Conservation (phyloP, 2,888 invertebrate genomes). For the Athrips mouffetella region DNA sequence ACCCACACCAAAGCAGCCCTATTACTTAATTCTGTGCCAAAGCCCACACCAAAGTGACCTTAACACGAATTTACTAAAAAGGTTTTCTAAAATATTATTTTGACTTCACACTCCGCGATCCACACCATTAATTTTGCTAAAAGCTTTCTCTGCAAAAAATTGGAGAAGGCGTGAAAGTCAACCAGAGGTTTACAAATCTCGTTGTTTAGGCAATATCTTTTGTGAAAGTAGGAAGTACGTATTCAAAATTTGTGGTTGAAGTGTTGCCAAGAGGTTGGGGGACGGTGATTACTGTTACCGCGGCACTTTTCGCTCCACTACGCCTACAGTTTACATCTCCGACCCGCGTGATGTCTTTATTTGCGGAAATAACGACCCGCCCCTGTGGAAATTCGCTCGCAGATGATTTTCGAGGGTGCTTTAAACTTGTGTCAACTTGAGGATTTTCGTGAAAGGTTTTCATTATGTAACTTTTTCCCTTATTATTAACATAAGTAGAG, state of each 20-base stretch:
- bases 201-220: neutral
- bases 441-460: neutral
- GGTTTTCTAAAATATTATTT: no score
- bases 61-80: no score
- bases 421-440: neutral
- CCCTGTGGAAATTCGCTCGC: neutral
- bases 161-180: neutral
- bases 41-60: no score
- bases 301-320: constrained; percentile 21
- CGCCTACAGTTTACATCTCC: constrained; percentile 30
- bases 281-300: constrained; percentile 5
- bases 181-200: neutral
- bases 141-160: neutral
- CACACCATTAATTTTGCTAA: constrained; percentile 1
- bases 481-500: no score
- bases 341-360: constrained; percentile 31
- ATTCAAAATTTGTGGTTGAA: constrained; percentile 3
- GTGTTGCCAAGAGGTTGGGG: constrained; percentile 5
- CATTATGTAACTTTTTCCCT: neutral
- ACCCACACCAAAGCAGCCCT: neutral
- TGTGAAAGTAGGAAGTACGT: constrained; percentile 1
- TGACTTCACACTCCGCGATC: neutral
- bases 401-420: constrained; percentile 1
- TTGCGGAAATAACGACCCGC: constrained; percentile 20
- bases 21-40: neutral